These are phyloP conservation scores for Sphecodes monilicornis DNA, from an alignment of 2,888 invertebrate genomes.

Conservation along the genomic window DNA sequence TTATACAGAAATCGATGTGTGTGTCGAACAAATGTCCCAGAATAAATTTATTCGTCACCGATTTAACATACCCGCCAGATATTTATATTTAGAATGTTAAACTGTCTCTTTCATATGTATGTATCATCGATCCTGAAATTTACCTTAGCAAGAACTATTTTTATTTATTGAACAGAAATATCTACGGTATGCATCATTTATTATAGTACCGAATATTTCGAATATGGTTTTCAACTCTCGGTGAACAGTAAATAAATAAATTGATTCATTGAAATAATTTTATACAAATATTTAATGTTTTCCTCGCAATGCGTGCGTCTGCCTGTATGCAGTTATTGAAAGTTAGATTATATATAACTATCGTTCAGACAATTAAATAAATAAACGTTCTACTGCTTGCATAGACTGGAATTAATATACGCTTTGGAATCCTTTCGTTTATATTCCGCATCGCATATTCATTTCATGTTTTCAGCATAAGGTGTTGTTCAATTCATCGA, in stretches of 20 bases:
- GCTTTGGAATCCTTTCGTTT: background rate
- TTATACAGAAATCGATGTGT: background rate
- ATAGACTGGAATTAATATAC: background rate
- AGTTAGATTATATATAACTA: background rate
- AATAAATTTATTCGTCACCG: constrained; percentile 48
- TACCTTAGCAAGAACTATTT: background rate
- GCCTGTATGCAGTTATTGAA: background rate
- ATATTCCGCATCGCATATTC: background rate
- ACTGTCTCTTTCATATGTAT: background rate
- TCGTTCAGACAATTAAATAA: background rate
- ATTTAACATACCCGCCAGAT: constrained; percentile 1
- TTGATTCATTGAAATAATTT: background rate
- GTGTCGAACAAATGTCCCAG: constrained; percentile 11
- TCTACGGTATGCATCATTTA: background rate
- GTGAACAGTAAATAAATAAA: background rate
- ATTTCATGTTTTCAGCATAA: background rate
- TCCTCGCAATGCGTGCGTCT: background rate
- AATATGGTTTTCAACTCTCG: background rate
- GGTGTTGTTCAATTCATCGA: background rate
- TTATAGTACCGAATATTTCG: background rate
- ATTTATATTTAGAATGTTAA: constrained; percentile 32
- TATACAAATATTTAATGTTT: background rate
- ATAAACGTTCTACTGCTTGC: background rate
- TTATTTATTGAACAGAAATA: background rate
- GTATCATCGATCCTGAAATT: constrained; percentile 40